Evolutionary conservation across 2,797 vertebrate species (phyloP).

Genomic region (Channallabes apus): DNA sequence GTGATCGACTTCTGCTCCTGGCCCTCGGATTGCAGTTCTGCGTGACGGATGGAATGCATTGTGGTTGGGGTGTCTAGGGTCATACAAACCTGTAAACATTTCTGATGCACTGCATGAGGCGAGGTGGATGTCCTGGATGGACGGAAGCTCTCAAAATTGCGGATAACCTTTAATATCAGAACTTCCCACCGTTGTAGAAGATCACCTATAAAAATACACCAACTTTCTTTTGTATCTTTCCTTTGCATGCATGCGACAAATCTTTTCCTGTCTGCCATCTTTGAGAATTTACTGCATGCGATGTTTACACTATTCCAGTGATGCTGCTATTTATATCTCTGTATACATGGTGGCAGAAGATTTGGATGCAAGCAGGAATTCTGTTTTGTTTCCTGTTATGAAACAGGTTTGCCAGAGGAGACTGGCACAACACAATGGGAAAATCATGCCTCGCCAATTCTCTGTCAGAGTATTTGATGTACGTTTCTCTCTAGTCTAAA

Average conservation of each 20-base stretch:
- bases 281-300: not conserved
- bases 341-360: not conserved
- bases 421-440: not conserved
- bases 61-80: not conserved
- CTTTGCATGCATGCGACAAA: not conserved
- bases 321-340: slow-evolving; percentile 16
- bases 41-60: not conserved
- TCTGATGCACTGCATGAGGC: not conserved
- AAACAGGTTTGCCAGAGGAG: not conserved
- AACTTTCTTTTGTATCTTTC: not conserved
- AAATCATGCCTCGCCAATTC: not conserved
- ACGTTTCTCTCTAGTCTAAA: not conserved
- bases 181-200: not conserved
- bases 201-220: not conserved
- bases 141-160: not conserved
- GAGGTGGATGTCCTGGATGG: not conserved
- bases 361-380: not conserved
- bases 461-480: not conserved
- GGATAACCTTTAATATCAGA: not conserved
- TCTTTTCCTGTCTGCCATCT: slow-evolving; percentile 14
- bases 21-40: not conserved
- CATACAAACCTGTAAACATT: not conserved
- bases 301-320: slow-evolving; percentile 3
- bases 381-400: not conserved
- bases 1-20: not conserved